These are phyloP conservation scores for Pachycephus smyrnensis DNA, from an alignment of 2,888 invertebrate species.

Conservation along the genomic window DNA sequence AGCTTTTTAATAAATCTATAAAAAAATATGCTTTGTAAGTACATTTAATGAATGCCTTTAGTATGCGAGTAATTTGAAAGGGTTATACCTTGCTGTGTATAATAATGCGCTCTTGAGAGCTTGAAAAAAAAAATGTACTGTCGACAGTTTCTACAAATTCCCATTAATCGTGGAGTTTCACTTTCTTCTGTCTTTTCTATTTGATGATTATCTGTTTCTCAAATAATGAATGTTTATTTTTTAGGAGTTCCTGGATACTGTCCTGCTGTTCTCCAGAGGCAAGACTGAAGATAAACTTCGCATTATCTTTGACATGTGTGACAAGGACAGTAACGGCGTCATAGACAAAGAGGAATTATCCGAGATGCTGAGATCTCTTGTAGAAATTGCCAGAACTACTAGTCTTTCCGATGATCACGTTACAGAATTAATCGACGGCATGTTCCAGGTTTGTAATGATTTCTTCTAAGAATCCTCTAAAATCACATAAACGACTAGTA, in stretches of 20 bases:
- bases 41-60: neutral
- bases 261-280: constrained; percentile 90
- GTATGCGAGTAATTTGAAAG: neutral
- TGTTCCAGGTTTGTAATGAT: constrained; percentile 76
- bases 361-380: constrained; percentile 92
- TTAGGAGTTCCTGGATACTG: constrained; percentile 93
- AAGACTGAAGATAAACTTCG: constrained; percentile 93
- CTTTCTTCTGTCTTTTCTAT: constrained; percentile 5
- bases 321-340: constrained; percentile 92
- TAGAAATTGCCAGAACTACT: constrained; percentile 93
- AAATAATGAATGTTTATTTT: constrained; percentile 31
- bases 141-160: neutral
- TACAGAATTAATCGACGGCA: constrained; percentile 92
- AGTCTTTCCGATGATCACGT: constrained; percentile 91
- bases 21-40: neutral
- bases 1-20: neutral
- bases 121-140: neutral
- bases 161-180: neutral
- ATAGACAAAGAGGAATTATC: constrained; percentile 94
- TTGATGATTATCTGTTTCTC: constrained; percentile 10
- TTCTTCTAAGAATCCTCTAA: neutral
- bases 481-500: constrained; percentile 11
- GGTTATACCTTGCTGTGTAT: neutral
- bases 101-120: neutral
- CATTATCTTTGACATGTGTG: constrained; percentile 98